Percentiles rank a stretch among this genome's conserved stretches.
phyloP scores from a whole-genome alignment of 2,888 invertebrate species.

The Spodoptera exigua region DNA sequence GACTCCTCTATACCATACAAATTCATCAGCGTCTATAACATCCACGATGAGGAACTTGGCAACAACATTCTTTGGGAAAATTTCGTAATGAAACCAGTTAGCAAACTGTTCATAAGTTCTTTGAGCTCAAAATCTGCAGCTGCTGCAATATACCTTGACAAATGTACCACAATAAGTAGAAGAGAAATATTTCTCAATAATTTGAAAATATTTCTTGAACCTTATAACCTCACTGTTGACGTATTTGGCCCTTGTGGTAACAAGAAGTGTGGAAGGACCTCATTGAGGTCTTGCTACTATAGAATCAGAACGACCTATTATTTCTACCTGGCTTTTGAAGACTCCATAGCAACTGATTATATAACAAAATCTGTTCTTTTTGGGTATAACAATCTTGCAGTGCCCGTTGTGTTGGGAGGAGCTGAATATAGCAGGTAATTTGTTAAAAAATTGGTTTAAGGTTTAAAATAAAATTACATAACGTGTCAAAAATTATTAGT shows the following conservation, averaged over 20 bases:
- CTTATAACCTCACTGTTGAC: conserved; percentile 80
- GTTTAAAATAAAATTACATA: too few species aligned
- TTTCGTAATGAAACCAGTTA: conserved; percentile 62
- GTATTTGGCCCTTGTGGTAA: conserved; percentile 88
- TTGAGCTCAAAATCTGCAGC: conserved; percentile 71
- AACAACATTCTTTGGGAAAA: conserved; percentile 64
- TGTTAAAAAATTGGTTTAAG: not conserved
- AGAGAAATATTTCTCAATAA: conserved; percentile 73
- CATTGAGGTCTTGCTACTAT: conserved; percentile 74
- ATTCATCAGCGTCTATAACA: conserved; percentile 69
- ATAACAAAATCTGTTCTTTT: conserved; percentile 85
- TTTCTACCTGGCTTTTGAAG: conserved; percentile 93
- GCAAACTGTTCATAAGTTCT: conserved; percentile 56
- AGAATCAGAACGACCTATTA: conserved; percentile 89
- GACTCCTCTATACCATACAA: conserved; percentile 73
- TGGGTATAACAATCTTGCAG: conserved; percentile 88
- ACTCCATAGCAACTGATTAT: conserved; percentile 90
- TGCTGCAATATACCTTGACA: conserved; percentile 77
- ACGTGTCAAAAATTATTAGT: too few species aligned
- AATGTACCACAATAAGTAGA: conserved; percentile 71
- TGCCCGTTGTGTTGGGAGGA: conserved; percentile 92
- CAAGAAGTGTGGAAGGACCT: conserved; percentile 68
- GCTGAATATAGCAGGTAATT: conserved; percentile 86
- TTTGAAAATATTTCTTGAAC: conserved; percentile 79
- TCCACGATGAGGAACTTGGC: conserved; percentile 63